phyloP scores from a whole-genome alignment of 1,140 invertebrate genomes.

The Phymorhynchus buccinoides region DNA sequence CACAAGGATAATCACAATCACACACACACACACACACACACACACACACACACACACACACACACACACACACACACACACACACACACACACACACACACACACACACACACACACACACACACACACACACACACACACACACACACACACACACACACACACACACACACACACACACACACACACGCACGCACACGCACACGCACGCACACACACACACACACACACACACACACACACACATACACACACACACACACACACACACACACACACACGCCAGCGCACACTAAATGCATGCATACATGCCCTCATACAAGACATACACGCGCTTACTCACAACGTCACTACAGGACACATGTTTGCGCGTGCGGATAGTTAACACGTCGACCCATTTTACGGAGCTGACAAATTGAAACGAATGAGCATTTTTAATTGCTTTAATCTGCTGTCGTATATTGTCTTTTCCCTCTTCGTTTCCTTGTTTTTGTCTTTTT shows the following conservation, averaged over 20 bases:
- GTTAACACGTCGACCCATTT: no score
- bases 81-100: neutral
- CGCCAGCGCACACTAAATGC: neutral
- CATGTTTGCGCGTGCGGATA: neutral
- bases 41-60: constrained; percentile 11
- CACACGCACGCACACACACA: neutral
- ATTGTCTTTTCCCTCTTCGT: no score
- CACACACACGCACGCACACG: neutral
- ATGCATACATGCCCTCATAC: neutral
- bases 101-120: neutral
- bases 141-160: constrained; percentile 11
- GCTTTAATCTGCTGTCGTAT: no score
- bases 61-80: neutral
- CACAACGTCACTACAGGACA: neutral
- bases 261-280: neutral
- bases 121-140: neutral
- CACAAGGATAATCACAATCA: neutral
- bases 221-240: neutral
- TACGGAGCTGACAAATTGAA: no score
- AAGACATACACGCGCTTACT: neutral
- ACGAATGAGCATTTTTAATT: no score
- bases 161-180: neutral
- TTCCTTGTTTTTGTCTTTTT: no score
- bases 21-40: neutral
- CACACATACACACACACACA: neutral